phyloP scores from a whole-genome alignment of 1,140 invertebrate genomes.

The Stegodyphus dumicola region DNA sequence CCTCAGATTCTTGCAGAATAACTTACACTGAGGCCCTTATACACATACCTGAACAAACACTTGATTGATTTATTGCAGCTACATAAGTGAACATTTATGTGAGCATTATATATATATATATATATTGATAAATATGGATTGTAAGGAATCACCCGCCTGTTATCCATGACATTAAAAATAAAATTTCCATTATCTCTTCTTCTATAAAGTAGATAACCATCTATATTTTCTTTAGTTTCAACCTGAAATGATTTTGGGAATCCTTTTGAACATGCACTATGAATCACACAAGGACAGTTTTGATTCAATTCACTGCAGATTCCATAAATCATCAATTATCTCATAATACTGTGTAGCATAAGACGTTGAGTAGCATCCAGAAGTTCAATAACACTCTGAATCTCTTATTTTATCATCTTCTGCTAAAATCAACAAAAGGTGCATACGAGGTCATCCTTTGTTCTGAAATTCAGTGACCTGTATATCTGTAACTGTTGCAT shows the following conservation, averaged over 20 bases:
- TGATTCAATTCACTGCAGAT: conserved; percentile 63
- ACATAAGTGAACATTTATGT: conserved; percentile 67
- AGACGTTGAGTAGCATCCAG: conserved; percentile 66
- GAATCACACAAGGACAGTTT: conserved; percentile 41
- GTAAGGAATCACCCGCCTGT: conserved; percentile 66
- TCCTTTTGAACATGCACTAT: neutral
- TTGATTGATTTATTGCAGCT: conserved; percentile 64
- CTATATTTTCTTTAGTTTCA: conserved; percentile 13
- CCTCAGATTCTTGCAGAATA: neutral
- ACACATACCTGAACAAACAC: conserved; percentile 66
- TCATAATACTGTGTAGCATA: conserved; percentile 66
- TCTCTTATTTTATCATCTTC: conserved; percentile 41
- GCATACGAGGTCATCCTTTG: no score
- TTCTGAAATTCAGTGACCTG: conserved; percentile 59
- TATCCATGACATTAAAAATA: conserved; percentile 58
- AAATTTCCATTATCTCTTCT: conserved; percentile 46
- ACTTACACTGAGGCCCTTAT: neutral
- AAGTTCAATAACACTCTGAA: conserved; percentile 53
- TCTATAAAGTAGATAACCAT: conserved; percentile 55
- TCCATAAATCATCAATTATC: conserved; percentile 67
- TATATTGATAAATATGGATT: conserved; percentile 62
- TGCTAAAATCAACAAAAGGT: conserved; percentile 64
- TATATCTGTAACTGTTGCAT: conserved; percentile 57
- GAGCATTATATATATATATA: conserved; percentile 65
- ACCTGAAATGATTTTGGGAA: conserved; percentile 50